Base-by-base conservation (phyloP, 2,113 vertebrate species). In the Pedionomus torquatus region DNA sequence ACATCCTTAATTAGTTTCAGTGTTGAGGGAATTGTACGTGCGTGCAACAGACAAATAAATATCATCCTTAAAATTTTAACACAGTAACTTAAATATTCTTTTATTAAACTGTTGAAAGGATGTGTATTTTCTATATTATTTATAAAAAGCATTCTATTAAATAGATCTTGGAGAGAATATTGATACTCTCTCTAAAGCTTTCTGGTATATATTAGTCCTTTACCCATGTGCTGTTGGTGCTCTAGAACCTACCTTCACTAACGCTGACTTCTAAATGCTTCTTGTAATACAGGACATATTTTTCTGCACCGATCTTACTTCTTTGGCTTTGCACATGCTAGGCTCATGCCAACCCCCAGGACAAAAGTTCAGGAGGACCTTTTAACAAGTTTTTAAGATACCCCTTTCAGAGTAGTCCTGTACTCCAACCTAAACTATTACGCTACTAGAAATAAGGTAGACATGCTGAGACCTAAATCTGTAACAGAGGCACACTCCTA, bases 401-500 rank as follows among this genome's bases (percentile, higher is more conserved):
- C 17, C 2, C 3, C 25, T 78, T 70, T 81, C 24, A 1, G 9
- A 35, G 10, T 54, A 82, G 52, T 37, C 15, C 14, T 84, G 30
- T 9, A 13, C 13, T 81, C 11, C 23, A 52, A 55, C 39, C 4
- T 39, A 11, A 55, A 43, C 4, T 39, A 11, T 12, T 60, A 1
- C 10, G 18, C 5, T 74, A 17, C 15, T 46, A 61, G 33, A 83
- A 37, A 14, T 19, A 37, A 66, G 31, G 24, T n/a, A 66, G 25
- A 30, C 0, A 0, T 63, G 7, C 9, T 65, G 69, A 74, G 23
- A 30, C 1, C 0, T 16, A 55, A 28, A 37, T 17, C 46, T 33
- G 7, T 43, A 65, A n/a, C 2, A 30, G 28, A 55, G 10, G 8
- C 9, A 54, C 7, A 7, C 3, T 52, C 4, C 9, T 16, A 6